These are phyloP conservation scores for Rhinolophus sinicus DNA, from an alignment of 2,113 vertebrate species.

Conservation along the genomic window DNA sequence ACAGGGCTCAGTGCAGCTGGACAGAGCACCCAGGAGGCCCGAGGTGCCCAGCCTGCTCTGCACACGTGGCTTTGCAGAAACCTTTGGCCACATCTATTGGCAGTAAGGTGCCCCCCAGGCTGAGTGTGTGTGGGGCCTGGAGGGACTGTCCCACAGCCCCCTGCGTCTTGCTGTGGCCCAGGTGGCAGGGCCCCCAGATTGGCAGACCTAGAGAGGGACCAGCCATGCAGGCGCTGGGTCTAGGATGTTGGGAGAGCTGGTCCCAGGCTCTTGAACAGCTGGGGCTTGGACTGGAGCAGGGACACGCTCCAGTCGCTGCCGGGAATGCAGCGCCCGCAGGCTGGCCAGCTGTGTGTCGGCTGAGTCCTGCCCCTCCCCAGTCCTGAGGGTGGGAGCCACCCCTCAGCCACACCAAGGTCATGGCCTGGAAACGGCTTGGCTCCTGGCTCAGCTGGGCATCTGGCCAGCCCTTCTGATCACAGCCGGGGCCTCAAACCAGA, in stretches of 20 bases:
- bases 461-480: background rate
- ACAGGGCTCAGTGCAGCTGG: background rate
- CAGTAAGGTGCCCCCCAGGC: background rate
- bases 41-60: background rate
- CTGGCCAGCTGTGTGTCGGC: background rate
- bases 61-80: no score
- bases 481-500: background rate
- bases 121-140: background rate
- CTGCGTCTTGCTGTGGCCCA: fast-evolving
- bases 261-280: background rate
- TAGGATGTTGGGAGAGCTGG: background rate
- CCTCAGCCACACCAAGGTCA: background rate
- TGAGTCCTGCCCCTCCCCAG: background rate
- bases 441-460: background rate
- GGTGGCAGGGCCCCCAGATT: background rate
- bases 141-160: background rate
- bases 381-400: background rate
- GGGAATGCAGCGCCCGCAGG: background rate
- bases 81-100: background rate
- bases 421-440: background rate
- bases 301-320: background rate
- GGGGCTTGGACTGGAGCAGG: background rate
- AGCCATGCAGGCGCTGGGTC: background rate
- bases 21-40: background rate
- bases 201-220: background rate